A percentile compares a stretch with the other conserved stretches of the same genome.
Evolutionary conservation across 2,797 vertebrate genomes (phyloP).

Genomic region (Parauchenoglanis punctatus): DNA sequence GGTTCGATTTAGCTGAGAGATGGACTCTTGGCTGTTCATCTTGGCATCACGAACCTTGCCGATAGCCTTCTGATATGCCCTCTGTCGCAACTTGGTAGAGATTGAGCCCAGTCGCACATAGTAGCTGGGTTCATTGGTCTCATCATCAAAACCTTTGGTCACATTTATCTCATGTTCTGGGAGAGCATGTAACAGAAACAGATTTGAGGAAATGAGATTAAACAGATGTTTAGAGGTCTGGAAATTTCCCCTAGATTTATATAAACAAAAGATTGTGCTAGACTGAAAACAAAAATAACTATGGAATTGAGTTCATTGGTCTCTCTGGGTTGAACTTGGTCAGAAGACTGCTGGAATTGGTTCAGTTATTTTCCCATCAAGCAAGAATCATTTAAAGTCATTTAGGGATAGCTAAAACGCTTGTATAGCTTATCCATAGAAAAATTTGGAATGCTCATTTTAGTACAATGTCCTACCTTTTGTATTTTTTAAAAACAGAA

Average conservation of each 20-base stretch:
- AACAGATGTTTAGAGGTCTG: constrained; percentile 30
- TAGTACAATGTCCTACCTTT: not conserved
- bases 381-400: not conserved
- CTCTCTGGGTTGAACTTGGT: constrained; percentile 26
- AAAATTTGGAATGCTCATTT: not conserved
- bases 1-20: constrained; percentile 82
- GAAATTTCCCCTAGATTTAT: not conserved
- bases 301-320: not conserved
- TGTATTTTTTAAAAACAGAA: not conserved
- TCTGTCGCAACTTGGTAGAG: constrained; percentile 83
- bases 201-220: constrained; percentile 16
- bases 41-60: constrained; percentile 79
- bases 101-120: constrained; percentile 87
- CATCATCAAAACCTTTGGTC: constrained; percentile 74
- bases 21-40: constrained; percentile 81
- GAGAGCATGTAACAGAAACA: constrained; percentile 36
- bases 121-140: constrained; percentile 77
- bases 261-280: constrained; percentile 3
- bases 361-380: constrained; percentile 23
- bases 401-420: not conserved
- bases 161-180: constrained; percentile 81
- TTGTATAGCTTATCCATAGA: constrained; percentile 18
- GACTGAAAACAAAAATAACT: not conserved
- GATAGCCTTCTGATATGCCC: constrained; percentile 85
- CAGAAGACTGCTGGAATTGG: constrained; percentile 5